These are phyloP conservation scores for Machimus rusticus DNA, from an alignment of 2,888 invertebrate species.

Conservation along the genomic window DNA sequence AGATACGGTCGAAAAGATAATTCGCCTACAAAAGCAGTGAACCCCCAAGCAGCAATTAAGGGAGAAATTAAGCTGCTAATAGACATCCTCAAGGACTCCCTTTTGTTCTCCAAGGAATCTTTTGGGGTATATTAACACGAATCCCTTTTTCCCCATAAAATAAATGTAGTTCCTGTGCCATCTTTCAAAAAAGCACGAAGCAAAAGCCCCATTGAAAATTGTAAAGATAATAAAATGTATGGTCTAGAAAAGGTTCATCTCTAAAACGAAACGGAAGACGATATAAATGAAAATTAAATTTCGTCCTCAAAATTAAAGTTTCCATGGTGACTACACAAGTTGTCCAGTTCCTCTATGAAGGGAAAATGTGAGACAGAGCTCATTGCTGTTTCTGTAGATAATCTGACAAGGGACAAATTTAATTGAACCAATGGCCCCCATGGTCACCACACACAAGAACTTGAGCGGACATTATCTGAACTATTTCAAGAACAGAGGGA, in stretches of 20 bases:
- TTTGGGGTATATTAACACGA: not conserved
- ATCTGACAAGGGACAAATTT: not conserved
- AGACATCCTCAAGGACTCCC: not conserved
- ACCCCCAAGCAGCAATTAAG: not conserved
- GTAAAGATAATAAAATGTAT: not conserved
- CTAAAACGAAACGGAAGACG: not conserved
- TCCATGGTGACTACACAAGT: not conserved
- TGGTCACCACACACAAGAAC: not conserved
- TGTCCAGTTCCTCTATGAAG: not conserved
- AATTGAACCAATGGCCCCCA: not conserved
- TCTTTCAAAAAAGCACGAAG: not conserved
- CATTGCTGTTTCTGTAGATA: not conserved
- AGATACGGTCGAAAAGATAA: not conserved
- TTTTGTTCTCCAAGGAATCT: not conserved
- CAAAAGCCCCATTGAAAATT: not conserved
- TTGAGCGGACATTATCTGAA: not conserved
- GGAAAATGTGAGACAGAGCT: not conserved
- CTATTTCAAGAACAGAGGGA: not conserved
- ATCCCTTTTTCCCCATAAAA: not conserved
- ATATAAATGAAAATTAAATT: not conserved
- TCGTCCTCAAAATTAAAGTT: not conserved
- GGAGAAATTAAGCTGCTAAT: not conserved
- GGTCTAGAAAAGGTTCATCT: not conserved
- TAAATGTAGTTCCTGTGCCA: not conserved
- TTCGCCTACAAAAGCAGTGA: not conserved